These are phyloP conservation scores for Trachelipus rathkii DNA, from an alignment of 1,140 invertebrate genomes.

Conservation along the genomic window DNA sequence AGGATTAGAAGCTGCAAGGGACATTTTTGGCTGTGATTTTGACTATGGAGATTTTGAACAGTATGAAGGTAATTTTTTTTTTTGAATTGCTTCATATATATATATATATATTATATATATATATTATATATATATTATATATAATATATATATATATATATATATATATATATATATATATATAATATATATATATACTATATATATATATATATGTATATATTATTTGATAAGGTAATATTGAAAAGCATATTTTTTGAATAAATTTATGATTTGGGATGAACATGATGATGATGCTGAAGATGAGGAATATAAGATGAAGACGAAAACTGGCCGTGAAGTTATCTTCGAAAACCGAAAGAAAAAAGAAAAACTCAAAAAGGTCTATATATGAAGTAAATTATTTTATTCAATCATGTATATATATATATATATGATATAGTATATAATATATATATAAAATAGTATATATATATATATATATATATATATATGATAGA, in stretches of 20 bases:
- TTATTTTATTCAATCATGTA: constrained; percentile 46
- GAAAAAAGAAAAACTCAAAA: constrained; percentile 74
- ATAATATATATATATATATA: too few relatives aligned
- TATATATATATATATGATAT: constrained; percentile 19
- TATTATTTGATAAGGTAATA: too few relatives aligned
- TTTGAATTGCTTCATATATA: too few relatives aligned
- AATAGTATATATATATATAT: constrained; percentile 18
- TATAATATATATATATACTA: too few relatives aligned
- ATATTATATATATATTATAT: too few relatives aligned
- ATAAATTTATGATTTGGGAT: constrained; percentile 33
- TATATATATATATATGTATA: too few relatives aligned
- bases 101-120: too few relatives aligned
- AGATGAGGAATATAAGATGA: constrained; percentile 54
- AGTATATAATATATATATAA: not conserved
- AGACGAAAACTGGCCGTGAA: constrained; percentile 52
- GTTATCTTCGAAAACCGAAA: constrained; percentile 57
- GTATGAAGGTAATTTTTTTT: constrained; percentile 65
- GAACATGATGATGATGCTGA: constrained; percentile 46
- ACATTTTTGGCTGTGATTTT: constrained; percentile 98
- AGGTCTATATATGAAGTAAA: constrained; percentile 67
- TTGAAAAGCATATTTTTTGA: too few relatives aligned
- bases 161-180: too few relatives aligned
- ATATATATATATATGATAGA: constrained; percentile 1
- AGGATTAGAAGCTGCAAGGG: constrained; percentile 94
- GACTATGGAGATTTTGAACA: constrained; percentile 68